A percentile compares a stretch with the other conserved stretches of the same genome.
Conservation (phyloP, 2,797 vertebrate species). For the Distichodus sexfasciatus region DNA sequence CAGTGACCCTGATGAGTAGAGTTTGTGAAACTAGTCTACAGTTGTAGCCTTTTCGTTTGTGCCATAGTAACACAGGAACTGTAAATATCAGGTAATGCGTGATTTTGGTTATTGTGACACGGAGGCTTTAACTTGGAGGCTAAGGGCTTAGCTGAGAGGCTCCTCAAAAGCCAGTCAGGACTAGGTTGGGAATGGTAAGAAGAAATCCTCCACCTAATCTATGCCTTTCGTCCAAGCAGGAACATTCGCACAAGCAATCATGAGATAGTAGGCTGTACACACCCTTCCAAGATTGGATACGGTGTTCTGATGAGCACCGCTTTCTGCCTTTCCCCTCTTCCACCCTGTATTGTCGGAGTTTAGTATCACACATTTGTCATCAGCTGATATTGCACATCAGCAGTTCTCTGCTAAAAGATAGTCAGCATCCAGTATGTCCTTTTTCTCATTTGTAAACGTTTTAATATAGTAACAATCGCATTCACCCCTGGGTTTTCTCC, state of each 20-base stretch:
- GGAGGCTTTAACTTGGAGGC: conserved; percentile 33
- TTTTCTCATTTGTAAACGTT: conserved; percentile 22
- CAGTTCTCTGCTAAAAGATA: conserved; percentile 57
- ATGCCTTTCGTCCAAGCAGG: conserved; percentile 55
- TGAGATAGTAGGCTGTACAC: conserved; percentile 26
- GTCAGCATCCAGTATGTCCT: background rate
- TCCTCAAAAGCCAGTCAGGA: conserved; percentile 3
- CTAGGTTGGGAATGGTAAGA: conserved; percentile 8
- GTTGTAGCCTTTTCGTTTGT: conserved; percentile 56
- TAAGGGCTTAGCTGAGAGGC: conserved; percentile 31
- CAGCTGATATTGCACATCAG: conserved; percentile 34
- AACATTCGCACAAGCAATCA: conserved; percentile 53
- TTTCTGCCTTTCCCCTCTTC: conserved; percentile 10
- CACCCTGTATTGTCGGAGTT: background rate
- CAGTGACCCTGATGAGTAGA: conserved; percentile 10
- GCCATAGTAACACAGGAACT: conserved; percentile 62
- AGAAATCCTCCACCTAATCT: conserved; percentile 41
- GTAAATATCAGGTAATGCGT: conserved; percentile 43
- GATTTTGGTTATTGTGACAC: conserved; percentile 42
- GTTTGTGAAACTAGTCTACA: conserved; percentile 45
- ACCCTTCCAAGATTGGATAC: conserved; percentile 20
- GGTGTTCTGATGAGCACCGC: conserved; percentile 25
- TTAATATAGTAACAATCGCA: conserved; percentile 40
- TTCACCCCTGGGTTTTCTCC: conserved; percentile 28
- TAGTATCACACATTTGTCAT: conserved; percentile 13